Evolutionary conservation across 2,797 vertebrate genomes (phyloP).

Genomic region (Lerista edwardsae): DNA sequence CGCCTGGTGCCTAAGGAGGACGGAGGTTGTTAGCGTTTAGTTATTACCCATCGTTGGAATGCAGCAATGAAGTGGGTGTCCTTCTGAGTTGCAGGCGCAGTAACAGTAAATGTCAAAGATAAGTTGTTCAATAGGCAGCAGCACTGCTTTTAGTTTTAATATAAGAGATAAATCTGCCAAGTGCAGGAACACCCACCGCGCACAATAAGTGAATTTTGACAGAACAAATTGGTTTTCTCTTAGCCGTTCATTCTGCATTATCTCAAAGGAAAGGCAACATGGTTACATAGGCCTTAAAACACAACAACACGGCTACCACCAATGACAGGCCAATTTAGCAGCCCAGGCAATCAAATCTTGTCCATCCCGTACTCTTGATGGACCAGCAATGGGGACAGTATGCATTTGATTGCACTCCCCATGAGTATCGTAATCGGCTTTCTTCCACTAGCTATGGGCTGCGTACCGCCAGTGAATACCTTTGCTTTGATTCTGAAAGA

Average conservation of each 20-base stretch:
- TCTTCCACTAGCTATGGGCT: not conserved
- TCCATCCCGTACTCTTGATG: not conserved
- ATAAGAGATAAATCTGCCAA: constrained; percentile 42
- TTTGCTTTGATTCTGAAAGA: constrained; percentile 7
- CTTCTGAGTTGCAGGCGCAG: constrained; percentile 32
- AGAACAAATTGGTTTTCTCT: constrained; percentile 45
- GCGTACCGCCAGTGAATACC: not conserved
- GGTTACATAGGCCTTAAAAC: not conserved
- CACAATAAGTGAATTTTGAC: constrained; percentile 55
- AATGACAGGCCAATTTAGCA: constrained; percentile 11
- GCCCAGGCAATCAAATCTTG: constrained; percentile 16
- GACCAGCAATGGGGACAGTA: constrained; percentile 8
- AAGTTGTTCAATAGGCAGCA: constrained; percentile 35
- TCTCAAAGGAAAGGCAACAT: constrained; percentile 43
- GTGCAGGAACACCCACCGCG: constrained; percentile 27
- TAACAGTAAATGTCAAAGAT: constrained; percentile 42
- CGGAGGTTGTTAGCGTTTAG: constrained; percentile 21
- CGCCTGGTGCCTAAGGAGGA: not conserved
- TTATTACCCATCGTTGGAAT: constrained; percentile 32
- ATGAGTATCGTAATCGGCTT: constrained; percentile 18
- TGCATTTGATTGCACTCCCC: constrained; percentile 17
- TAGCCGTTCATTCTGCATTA: constrained; percentile 34
- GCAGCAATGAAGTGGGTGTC: constrained; percentile 14
- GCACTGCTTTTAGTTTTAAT: constrained; percentile 42
- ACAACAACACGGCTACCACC: not conserved